Evolutionary conservation across 2,113 vertebrate genomes (phyloP).

Genomic region (Sapajus apella): DNA sequence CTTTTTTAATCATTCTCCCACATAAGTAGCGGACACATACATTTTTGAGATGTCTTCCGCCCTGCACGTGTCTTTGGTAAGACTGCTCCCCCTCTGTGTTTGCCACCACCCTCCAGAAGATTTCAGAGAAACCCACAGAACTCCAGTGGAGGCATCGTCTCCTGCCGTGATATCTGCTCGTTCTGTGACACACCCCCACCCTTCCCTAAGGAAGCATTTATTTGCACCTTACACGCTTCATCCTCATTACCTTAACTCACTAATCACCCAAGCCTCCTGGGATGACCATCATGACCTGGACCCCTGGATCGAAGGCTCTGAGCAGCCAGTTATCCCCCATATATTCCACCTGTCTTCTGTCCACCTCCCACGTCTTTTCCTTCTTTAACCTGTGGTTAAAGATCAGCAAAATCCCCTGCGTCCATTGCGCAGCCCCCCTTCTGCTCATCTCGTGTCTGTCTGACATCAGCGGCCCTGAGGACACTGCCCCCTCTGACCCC

Average conservation of each 20-base stretch:
- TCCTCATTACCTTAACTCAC: not conserved
- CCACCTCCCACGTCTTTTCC: not conserved
- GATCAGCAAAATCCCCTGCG: not conserved
- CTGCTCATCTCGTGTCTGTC: too few species aligned
- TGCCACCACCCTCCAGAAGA: too few species aligned
- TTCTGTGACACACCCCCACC: fast-evolving
- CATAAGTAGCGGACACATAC: not conserved
- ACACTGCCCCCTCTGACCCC: not conserved
- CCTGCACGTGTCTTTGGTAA: not conserved
- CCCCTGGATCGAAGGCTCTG: not conserved
- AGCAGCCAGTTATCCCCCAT: fast-evolving
- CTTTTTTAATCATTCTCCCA: not conserved
- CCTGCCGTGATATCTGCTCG: not conserved
- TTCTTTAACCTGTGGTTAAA: not conserved
- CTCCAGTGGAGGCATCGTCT: not conserved
- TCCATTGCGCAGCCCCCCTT: not conserved
- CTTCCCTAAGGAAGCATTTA: not conserved
- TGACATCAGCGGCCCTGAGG: not conserved
- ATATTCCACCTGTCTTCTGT: not conserved
- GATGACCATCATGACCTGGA: fast-evolving
- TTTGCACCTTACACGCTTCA: not conserved
- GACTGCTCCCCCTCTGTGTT: not conserved
- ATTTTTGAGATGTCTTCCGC: not conserved
- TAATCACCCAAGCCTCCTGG: too few species aligned
- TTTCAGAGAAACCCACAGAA: not conserved